Conservation (phyloP, 2,113 vertebrate genomes). For the Arenaria interpres region DNA sequence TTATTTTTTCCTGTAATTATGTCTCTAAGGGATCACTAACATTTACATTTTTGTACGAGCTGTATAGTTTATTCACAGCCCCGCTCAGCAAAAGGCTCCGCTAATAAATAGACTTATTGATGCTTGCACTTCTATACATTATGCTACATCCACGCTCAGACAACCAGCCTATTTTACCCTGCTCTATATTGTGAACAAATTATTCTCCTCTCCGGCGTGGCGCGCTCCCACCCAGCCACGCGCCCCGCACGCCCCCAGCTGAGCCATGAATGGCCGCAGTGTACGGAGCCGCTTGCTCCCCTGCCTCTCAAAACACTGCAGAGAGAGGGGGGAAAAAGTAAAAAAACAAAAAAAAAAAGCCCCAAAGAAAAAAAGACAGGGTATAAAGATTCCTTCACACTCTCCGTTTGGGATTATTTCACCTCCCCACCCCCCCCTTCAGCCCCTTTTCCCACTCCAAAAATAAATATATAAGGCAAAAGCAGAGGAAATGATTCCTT, state of each 20-base stretch:
- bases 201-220: constrained; percentile 10
- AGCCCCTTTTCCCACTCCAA: background rate
- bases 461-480: background rate
- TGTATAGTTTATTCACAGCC: background rate
- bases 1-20: constrained; percentile 35
- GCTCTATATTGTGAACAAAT: constrained; percentile 7
- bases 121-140: background rate
- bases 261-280: constrained; percentile 72
- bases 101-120: constrained; percentile 64
- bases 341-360: background rate
- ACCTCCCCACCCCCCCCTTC: background rate
- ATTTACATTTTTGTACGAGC: constrained; percentile 8
- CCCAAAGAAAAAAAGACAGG: background rate
- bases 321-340: too few species aligned
- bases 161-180: constrained; percentile 57
- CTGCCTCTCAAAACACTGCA: constrained; percentile 26
- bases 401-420: background rate
- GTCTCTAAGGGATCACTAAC: constrained; percentile 46
- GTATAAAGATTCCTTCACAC: constrained; percentile 38
- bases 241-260: background rate
- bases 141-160: constrained; percentile 25
- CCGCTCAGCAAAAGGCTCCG: background rate
- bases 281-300: constrained; percentile 36
- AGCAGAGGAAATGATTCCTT: constrained; percentile 9
- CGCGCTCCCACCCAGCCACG: background rate